These are phyloP conservation scores for Lepidocolaptes lacrymiger DNA, from an alignment of 2,797 vertebrate genomes.

Conservation along the genomic window DNA sequence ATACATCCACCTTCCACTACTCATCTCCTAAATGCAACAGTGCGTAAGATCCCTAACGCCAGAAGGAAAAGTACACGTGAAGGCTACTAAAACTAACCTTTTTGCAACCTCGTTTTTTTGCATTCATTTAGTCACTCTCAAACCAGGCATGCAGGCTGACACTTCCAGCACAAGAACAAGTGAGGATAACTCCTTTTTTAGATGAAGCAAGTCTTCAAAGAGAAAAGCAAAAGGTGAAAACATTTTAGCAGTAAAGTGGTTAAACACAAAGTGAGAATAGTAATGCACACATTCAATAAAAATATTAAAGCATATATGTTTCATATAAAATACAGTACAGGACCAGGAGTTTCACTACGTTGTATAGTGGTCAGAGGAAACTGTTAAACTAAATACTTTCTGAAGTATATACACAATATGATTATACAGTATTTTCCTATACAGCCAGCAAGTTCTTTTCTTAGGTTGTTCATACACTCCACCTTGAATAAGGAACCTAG, in stretches of 20 bases:
- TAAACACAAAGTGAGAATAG: slow-evolving; percentile 87
- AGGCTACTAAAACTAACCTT: neutral
- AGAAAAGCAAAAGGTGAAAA: slow-evolving; percentile 70
- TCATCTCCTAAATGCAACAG: neutral
- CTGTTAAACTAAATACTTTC: slow-evolving; percentile 83
- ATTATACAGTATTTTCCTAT: slow-evolving; percentile 82
- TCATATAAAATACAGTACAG: slow-evolving; percentile 95
- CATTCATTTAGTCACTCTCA: neutral
- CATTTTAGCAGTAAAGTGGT: slow-evolving; percentile 91
- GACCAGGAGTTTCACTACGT: slow-evolving; percentile 86
- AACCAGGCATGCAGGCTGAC: neutral
- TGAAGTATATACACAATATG: slow-evolving; percentile 79
- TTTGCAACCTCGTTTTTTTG: neutral
- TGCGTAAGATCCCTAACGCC: neutral
- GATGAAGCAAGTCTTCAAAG: slow-evolving; percentile 69
- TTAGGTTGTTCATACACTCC: slow-evolving; percentile 85
- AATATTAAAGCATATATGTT: slow-evolving; percentile 86
- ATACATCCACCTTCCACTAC: neutral
- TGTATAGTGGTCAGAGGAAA: slow-evolving; percentile 87
- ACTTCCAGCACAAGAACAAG: slow-evolving; percentile 57
- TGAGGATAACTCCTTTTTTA: slow-evolving; percentile 42
- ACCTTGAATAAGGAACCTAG: slow-evolving; percentile 80
- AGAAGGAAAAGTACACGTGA: neutral
- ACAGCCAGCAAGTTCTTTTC: slow-evolving; percentile 95
- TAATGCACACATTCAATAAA: slow-evolving; percentile 80